Base-by-base conservation (phyloP, 2,888 invertebrate genomes). In the Pterostichus madidus region DNA sequence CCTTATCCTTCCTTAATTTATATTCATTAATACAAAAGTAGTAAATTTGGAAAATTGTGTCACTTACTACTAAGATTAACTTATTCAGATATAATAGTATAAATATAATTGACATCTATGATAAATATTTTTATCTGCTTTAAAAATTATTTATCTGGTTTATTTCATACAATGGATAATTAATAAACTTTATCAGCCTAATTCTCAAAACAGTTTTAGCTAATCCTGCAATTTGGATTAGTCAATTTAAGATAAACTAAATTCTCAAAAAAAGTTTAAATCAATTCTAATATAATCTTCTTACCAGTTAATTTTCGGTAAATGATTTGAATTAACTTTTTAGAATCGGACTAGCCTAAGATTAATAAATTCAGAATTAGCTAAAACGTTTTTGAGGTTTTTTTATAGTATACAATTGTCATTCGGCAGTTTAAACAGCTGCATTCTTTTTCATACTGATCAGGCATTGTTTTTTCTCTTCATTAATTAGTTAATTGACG, bases 71-170 rank as follows among this genome's bases (percentile, higher is more conserved):
- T 61, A 61, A 56, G 17, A 56, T 56, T 56, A 53, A 6, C 24
- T 59, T 39, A 39, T 39, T 39, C 39, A 39, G 39, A 39, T 39
- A 39, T n/a, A 46, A 46, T 10, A 46, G n/a, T 46, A 46, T n/a
- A 49, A n/a, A 49, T 49, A 64, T 64, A 64, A 64, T 64, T 64
- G 64, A 64, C 64, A 15, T 35, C 32, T 61, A 32, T 61, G n/a
- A 35, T 13, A 39, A 49, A 49, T 49, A 49, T 5, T n/a, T 24
- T 61, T 61, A 61, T 61, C 32, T 35, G 32, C n/a, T 64, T 31
- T 64, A 64, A 64, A 64, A 64, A 59, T 59, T 31, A 31, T 24
- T 59, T 0, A 49, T 49, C 10, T 49, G 13, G 13, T 39, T 39
- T 49, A 49, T 49, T 49, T 49, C 32, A 64, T 64, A 13, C n/a